These are phyloP conservation scores for Dendroctonus valens DNA, from an alignment of 1,140 invertebrate species.

Conservation along the genomic window DNA sequence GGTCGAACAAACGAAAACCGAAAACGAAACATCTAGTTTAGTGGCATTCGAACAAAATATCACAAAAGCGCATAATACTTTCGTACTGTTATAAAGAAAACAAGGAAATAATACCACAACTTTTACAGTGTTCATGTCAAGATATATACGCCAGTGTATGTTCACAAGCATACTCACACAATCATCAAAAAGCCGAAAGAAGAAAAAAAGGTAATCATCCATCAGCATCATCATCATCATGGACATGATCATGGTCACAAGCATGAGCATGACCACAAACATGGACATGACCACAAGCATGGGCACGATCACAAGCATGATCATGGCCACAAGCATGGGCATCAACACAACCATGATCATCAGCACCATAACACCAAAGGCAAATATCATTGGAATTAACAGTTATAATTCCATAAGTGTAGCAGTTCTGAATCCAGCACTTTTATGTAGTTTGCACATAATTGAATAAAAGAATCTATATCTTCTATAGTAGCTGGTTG, in stretches of 20 bases:
- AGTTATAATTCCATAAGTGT: not conserved
- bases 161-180: constrained; percentile 29
- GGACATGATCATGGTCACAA: constrained; percentile 27
- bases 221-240: constrained; percentile 31
- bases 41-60: no score
- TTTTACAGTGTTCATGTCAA: constrained; percentile 35
- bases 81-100: not conserved
- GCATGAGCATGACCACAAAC: constrained; percentile 18
- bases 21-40: no score
- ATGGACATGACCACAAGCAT: constrained; percentile 25
- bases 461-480: not conserved
- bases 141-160: constrained; percentile 27
- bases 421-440: not conserved
- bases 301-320: not conserved
- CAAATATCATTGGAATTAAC: constrained; percentile 1
- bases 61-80: no score
- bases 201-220: constrained; percentile 30
- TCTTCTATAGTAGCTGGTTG: not conserved
- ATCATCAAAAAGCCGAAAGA: constrained; percentile 21
- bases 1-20: no score
- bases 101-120: not conserved
- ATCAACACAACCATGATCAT: not conserved
- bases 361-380: constrained; percentile 19
- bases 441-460: not conserved
- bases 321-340: constrained; percentile 21